phyloP scores from a whole-genome alignment of 2,888 invertebrate genomes.

The Himalopsyche japonica region DNA sequence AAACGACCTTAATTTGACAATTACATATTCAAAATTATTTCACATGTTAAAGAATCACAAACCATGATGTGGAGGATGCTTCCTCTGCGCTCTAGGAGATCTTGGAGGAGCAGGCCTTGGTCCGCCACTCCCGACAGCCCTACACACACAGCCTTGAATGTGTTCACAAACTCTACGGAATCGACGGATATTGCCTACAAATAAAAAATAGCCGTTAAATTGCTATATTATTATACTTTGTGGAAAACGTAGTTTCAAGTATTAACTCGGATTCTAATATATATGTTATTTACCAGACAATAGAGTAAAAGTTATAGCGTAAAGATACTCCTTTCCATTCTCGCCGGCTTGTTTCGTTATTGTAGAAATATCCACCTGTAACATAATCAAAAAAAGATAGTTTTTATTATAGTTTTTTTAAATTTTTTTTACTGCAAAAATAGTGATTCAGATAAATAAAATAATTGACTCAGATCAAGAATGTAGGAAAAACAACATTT shows the following conservation, averaged over 20 bases:
- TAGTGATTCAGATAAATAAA: too few species aligned
- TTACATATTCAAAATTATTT: too few species aligned
- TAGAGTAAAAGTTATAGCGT: slow-evolving; percentile 92
- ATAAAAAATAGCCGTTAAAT: not conserved
- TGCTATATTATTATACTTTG: too few species aligned
- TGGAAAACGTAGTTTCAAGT: not conserved
- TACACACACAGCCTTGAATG: slow-evolving; percentile 83
- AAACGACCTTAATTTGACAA: too few species aligned
- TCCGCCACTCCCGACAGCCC: slow-evolving; percentile 49
- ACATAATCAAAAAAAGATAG: not conserved
- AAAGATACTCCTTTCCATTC: slow-evolving; percentile 74
- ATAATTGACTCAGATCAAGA: too few species aligned
- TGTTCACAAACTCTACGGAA: slow-evolving; percentile 96
- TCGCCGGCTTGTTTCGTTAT: slow-evolving; percentile 80
- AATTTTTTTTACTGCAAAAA: too few species aligned
- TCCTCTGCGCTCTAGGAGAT: slow-evolving; percentile 45
- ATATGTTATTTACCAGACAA: slow-evolving; percentile 74
- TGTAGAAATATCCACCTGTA: slow-evolving; percentile 76
- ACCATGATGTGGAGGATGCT: slow-evolving; percentile 48
- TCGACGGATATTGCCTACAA: slow-evolving; percentile 86
- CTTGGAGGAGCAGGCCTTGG: slow-evolving; percentile 36
- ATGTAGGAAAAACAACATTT: too few species aligned
- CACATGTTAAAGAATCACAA: not conserved
- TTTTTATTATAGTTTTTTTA: too few species aligned
- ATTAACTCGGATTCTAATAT: not conserved